Conservation (phyloP, 2,113 vertebrate genomes). For the Azemiops feae region DNA sequence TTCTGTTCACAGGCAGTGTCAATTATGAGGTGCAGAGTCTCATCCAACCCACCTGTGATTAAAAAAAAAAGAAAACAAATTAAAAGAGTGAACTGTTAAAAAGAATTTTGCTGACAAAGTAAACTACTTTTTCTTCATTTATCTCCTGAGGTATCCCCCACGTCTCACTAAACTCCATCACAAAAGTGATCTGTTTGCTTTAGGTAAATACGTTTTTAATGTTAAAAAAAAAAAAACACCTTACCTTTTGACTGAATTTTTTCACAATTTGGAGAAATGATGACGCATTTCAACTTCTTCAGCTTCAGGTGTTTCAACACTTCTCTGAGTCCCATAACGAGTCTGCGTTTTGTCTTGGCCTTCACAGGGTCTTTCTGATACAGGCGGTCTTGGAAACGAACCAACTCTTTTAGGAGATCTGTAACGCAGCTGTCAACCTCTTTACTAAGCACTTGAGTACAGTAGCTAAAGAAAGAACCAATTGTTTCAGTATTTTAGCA, state of each 20-base stretch:
- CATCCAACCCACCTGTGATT: constrained; percentile 88
- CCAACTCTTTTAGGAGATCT: constrained; percentile 87
- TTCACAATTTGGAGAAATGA: constrained; percentile 98
- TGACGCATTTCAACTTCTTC: constrained; percentile 88
- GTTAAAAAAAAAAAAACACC: background rate
- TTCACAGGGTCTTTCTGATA: constrained; percentile 97
- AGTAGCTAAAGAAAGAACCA: constrained; percentile 78
- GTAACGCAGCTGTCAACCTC: constrained; percentile 91
- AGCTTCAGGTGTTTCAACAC: constrained; percentile 95
- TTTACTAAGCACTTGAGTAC: constrained; percentile 93
- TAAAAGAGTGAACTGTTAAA: background rate
- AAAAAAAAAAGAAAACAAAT: background rate
- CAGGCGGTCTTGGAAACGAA: constrained; percentile 95
- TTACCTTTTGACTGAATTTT: constrained; percentile 94
- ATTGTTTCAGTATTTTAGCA: constrained; percentile 20
- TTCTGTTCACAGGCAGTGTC: constrained; percentile 87
- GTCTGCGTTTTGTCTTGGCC: constrained; percentile 91
- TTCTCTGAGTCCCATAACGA: constrained; percentile 95
- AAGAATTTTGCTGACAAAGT: background rate
- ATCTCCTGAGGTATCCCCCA: background rate
- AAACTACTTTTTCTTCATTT: background rate
- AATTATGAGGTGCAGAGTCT: constrained; percentile 91
- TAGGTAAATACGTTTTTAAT: fast-evolving
- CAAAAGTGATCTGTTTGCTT: background rate
- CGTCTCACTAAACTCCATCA: background rate